Base-by-base conservation (phyloP, 2,113 vertebrate species). In the Myodes glareolus region DNA sequence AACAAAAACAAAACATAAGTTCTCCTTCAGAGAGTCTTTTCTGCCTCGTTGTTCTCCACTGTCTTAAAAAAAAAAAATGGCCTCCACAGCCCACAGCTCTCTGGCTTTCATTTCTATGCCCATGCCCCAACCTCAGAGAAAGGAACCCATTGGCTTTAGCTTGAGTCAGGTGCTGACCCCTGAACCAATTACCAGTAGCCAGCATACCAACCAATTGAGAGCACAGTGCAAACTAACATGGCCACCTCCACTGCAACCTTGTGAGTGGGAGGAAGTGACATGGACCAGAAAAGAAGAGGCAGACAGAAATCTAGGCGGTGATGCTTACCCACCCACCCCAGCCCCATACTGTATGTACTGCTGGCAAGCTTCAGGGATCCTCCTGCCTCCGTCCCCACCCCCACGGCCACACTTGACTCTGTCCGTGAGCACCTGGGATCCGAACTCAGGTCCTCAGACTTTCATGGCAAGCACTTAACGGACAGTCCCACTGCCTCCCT, bases 101-200 rank as follows among this genome's bases (percentile, higher is more conserved):
- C 61, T 58, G 31, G 31, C 50, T 29, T 11, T 67, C 39, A 19
- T 52, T 39, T 58, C 47, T 65, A 27, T n/a, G 42, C 13, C 23
- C 58, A 12, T 0, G 27, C 45, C 77, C 72, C 25, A 76, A 17
- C 92, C 81, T 63, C 81, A 80, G 58, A 45, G 21, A 29, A 96
- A 93, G 86, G 25, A 94, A 65, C 25, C 85, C 39, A 77, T 94
- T 91, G 76, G 81, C 65, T 95, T 82, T 80, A 85, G 63, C 39
- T 21, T 9, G 72, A 89, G 87, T 96, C 93, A 94, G 76, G 3
- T 75, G 76, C 58, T 93, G 55, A 50, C 14, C 70, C 52, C 42
- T 70, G 76, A 91, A 63, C 82, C 86, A 91, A 92, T 94, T 80
- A 85, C 17, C 52, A 68, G 12, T 65, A 47, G 19, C 50, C 84